Evolutionary conservation across 2,113 vertebrate species (phyloP), one percentile per base, ranked within the genome.

Genomic region (Rutilus rutilus): DNA sequence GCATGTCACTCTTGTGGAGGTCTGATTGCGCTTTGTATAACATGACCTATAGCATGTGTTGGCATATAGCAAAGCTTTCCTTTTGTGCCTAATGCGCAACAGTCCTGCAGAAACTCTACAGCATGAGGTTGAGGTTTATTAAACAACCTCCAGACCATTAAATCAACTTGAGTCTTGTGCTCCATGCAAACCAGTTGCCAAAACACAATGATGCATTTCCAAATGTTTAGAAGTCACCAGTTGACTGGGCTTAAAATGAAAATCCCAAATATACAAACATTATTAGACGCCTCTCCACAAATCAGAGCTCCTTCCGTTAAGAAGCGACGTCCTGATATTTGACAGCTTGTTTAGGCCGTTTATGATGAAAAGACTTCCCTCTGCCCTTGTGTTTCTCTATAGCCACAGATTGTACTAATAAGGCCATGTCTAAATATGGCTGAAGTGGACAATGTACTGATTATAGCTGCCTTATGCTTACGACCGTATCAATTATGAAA

Each of bases 401-500:
- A 8, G 73, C 9, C 64, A 82, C 47, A 86, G 80, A 79, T 73
- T 57, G 73, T 30, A 47, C 71, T 87, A 84, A 88, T 81, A 80
- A 86, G 71, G 0, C 79, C n/a, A 21, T 65, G 75, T 82, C 76
- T 86, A 67, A 77, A 82, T 62, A 30, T 60, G 71, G 65, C 65
- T 12, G 11, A 39, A 78, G 67, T 52, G 64, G 86, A 84, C 75
- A 84, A 69, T 76, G 88, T 30, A 30, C 84, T 89, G 85, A 87
- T 88, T 88, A 88, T 75, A 30, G 85, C 83, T 59, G 74, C 82
- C 80, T 79, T 10, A 60, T 57, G 69, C 75, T 83, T 76, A 73
- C n/a, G 25, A 50, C 77, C 39, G 23, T 71, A 47, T 83, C 78
- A 87, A 80, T 90, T 84, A 87, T 82, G 6, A 83, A 82, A 39